Base-by-base conservation (phyloP, 2,888 invertebrate species). In the Arctia plantaginis region DNA sequence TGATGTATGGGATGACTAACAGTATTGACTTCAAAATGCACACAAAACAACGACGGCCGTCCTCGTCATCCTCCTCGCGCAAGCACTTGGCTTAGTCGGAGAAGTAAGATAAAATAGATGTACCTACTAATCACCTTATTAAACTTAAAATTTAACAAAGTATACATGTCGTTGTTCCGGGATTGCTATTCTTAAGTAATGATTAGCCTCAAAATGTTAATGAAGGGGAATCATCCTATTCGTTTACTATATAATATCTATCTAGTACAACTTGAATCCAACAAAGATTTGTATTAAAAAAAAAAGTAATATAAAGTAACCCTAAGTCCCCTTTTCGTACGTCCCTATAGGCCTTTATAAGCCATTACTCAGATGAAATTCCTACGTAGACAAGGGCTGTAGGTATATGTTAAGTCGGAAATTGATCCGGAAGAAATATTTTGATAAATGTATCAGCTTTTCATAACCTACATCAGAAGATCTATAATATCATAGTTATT, bases 321-420 rank as follows among this genome's bases (percentile, higher is more conserved):
- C 10, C 8, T 3, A 62, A 30, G 18, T 30, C 18, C 18, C 15
- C 7, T 27, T 59, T 59, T 59, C 59, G 27, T 12, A 27, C 55
- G n/a, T 66, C 13, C 15, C 27, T 41, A 20, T 41, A 23, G 6
- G 51, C 23, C 12, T 35, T 15, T n/a, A 51, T 51, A 44, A 51
- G 20, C 51, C 59, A 59, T 69, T 59, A 69, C 27, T 41, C 18
- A 39, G 59, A 69, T 71, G n/a, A 65, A 51, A 47, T 39, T 27
- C 8, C 23, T 44, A 66, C 18, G n/a, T 39, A 39, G 27, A 13
- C 69, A 27, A 69, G 41, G 6, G 35, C 12, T 35, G 20, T n/a
- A n/a, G n/a, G n/a, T 35, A 41, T 39, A 27, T 59, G 12, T 55
- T 33, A 55, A 55, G 15, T 3, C 39, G 69, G 39, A 59, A 69